phyloP scores from a whole-genome alignment of 1,140 invertebrate species.

The Eriosoma lanigerum region DNA sequence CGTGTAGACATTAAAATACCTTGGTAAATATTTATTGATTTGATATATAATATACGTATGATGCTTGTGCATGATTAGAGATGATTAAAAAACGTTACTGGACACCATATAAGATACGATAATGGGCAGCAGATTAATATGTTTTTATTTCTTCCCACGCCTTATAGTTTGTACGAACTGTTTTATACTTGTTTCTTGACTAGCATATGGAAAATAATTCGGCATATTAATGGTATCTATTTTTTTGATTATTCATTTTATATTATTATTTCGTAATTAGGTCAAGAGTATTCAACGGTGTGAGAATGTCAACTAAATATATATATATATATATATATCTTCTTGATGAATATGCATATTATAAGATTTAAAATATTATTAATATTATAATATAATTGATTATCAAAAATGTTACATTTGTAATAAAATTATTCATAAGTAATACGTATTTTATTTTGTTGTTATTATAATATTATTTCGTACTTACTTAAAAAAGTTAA shows the following conservation, averaged over 20 bases:
- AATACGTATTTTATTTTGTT: too few species aligned
- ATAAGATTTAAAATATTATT: too few species aligned
- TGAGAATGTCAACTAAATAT: conserved; percentile 19
- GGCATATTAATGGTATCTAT: not conserved
- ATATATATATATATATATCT: too few species aligned
- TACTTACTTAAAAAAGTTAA: too few species aligned
- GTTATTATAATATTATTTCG: too few species aligned
- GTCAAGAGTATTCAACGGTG: conserved; percentile 30
- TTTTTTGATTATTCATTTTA: not conserved
- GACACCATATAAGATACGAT: not conserved
- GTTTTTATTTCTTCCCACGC: conserved; percentile 15
- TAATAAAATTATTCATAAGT: not conserved
- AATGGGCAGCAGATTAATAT: not conserved
- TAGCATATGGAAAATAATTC: not conserved
- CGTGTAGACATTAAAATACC: not conserved
- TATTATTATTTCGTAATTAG: too few species aligned
- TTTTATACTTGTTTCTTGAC: not conserved
- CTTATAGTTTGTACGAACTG: not conserved
- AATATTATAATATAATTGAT: not conserved
- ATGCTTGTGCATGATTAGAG: not conserved
- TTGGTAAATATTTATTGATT: conserved; percentile 22
- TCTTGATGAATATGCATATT: too few species aligned
- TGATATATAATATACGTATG: not conserved
- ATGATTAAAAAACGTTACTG: conserved; percentile 40
- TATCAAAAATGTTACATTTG: not conserved